Conservation (phyloP, 2,113 vertebrate species). For the Laticauda colubrina region DNA sequence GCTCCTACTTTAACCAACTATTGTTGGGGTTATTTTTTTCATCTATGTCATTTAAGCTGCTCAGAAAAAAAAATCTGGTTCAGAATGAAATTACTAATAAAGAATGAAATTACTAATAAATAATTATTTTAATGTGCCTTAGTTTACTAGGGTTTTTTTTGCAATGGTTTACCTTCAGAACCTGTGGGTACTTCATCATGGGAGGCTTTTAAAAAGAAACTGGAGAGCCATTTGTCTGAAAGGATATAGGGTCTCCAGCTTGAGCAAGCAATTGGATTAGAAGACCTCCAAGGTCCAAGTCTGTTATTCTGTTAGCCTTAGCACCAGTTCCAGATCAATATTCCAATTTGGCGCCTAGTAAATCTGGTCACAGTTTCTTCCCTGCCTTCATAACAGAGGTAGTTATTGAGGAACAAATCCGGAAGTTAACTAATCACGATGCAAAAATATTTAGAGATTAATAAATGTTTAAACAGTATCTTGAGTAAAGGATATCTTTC, state of each 20-base stretch:
- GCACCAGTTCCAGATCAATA: neutral
- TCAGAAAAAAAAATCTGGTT: conserved; percentile 6
- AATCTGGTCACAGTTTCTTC: neutral
- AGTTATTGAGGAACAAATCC: neutral
- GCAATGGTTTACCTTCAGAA: neutral
- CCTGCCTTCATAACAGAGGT: neutral
- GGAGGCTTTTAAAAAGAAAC: neutral
- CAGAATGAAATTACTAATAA: conserved; percentile 5
- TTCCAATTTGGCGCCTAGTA: neutral
- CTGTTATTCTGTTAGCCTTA: neutral
- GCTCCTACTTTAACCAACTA: neutral
- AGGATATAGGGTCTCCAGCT: neutral
- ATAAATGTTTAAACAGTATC: neutral
- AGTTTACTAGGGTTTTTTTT: neutral
- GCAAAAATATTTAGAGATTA: neutral
- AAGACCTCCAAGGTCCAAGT: neutral
- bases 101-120: conserved; percentile 1
- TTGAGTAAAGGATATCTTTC: neutral
- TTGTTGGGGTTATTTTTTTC: neutral
- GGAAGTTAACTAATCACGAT: neutral
- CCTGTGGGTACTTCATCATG: neutral
- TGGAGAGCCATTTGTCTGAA: neutral
- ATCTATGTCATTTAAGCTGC: conserved; percentile 23
- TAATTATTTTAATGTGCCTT: neutral
- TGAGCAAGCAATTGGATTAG: neutral